Conservation (phyloP, 2,888 invertebrate genomes). For the Parelbella ahira region DNA sequence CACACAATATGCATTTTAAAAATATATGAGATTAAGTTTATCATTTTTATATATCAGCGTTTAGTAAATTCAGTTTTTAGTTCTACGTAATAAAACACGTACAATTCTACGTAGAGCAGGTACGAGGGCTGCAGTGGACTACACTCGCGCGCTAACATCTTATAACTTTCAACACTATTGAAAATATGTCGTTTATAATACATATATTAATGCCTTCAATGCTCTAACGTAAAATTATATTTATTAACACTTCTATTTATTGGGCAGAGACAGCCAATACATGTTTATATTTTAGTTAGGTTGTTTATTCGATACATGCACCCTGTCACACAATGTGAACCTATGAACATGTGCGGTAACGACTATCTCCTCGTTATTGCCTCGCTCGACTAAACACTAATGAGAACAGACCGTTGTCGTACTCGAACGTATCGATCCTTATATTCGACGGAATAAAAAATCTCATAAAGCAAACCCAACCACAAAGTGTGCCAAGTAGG, state of each 20-base stretch:
- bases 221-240: slow-evolving; percentile 27
- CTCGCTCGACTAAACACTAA: slow-evolving; percentile 38
- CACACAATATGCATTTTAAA: slow-evolving; percentile 26
- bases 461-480: slow-evolving; percentile 46
- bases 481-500: slow-evolving; percentile 78
- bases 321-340: slow-evolving; percentile 77
- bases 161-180: too few relatives aligned
- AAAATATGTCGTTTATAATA: too few relatives aligned
- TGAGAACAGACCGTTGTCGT: slow-evolving; percentile 9
- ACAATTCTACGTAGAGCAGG: slow-evolving; percentile 38
- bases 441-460: slow-evolving; percentile 30
- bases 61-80: slow-evolving; percentile 18
- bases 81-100: slow-evolving; percentile 25
- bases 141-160: too few relatives aligned
- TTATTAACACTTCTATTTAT: slow-evolving; percentile 26
- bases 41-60: slow-evolving; percentile 13
- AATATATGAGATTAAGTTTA: slow-evolving; percentile 12
- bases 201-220: background rate
- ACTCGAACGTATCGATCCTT: slow-evolving; percentile 34
- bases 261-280: slow-evolving; percentile 35
- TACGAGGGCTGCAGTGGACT: too few relatives aligned
- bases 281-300: slow-evolving; percentile 37
- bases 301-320: slow-evolving; percentile 70
- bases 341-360: slow-evolving; percentile 33
- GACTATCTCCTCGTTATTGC: slow-evolving; percentile 23